Conservation (phyloP, 1,140 invertebrate genomes). For the Diuraphis noxia region DNA sequence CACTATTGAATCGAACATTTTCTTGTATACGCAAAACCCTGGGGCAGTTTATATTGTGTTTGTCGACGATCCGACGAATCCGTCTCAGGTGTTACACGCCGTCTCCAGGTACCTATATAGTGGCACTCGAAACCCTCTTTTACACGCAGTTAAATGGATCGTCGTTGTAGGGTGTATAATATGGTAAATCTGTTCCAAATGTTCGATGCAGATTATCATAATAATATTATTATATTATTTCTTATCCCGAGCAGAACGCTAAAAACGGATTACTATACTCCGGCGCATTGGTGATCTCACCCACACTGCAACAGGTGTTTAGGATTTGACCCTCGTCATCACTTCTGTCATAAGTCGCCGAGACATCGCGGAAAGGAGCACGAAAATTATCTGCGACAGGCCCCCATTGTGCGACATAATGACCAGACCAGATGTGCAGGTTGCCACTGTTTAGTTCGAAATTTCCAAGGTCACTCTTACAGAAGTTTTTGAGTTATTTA, state of each 20-base stretch:
- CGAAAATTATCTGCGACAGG: not conserved
- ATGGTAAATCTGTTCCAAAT: conserved; percentile 1
- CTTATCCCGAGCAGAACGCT: not conserved
- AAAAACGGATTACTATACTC: conserved; percentile 27
- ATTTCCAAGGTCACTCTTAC: not conserved
- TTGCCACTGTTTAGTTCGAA: not conserved
- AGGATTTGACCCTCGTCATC: conserved; percentile 38
- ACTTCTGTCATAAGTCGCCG: conserved; percentile 31
- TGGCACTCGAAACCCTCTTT: not conserved
- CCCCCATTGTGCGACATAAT: not conserved
- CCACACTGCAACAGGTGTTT: conserved; percentile 11
- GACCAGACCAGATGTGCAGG: conserved; percentile 29
- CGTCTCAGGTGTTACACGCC: not conserved
- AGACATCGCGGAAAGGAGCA: not conserved
- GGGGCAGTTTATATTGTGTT: conserved; percentile 30
- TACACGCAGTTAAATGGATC: not conserved
- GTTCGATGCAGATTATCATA: conserved; percentile 23
- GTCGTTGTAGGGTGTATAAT: too few species aligned
- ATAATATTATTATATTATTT: not conserved
- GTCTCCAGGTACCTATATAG: not conserved
- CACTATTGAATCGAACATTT: not conserved
- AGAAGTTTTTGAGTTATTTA: not conserved
- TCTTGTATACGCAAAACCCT: not conserved
- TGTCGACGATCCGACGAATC: conserved; percentile 6
- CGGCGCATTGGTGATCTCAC: not conserved